Base-by-base conservation (phyloP, 2,113 vertebrate genomes). In the Gorsachius goisagi region DNA sequence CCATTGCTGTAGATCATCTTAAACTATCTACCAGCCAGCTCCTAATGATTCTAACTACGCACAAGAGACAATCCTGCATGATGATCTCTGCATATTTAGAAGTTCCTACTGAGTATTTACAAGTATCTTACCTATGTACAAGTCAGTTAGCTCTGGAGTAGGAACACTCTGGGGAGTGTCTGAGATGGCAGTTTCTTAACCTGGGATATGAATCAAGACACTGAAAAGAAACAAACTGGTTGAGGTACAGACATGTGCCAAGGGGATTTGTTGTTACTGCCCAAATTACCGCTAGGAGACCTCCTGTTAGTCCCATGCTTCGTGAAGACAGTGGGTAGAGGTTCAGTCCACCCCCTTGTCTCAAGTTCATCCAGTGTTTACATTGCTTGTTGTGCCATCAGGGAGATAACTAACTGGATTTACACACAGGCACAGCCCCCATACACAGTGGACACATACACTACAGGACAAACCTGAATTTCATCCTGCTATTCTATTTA, bases 341-440 rank as follows among this genome's bases (percentile, higher is more conserved):
- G 7, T 66, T 79, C 28, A 64, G 44, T 30, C 22, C 12, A 88
- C 2, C 11, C 2, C 5, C 52, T 58, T 39, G 27, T 28, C 30
- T 66, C 23, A 71, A 20, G 15, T 0, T 62, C 5, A 3, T 17
- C 16, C 6, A 33, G 28, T 6, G 6, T 76, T 88, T 37, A 73
- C 64, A 50, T 35, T 27, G 4, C 5, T 52, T 1, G 0, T 37
- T 74, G 33, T 44, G 22, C 20, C 41, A 33, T 37, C 24, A 68
- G 15, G 45, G 85, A 77, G 39, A 24, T 22, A 74, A 49, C 11
- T 23, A 45, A 17, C 5, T 35, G 27, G 5, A 55, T 82, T 63
- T 75, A 47, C 1, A 3, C 6, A 2, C 9, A 50, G 13, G 14
- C 39, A 68, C 5, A 68, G 3, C 5, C 6, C 0, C 0, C 5